Evolutionary conservation across 2,797 vertebrate genomes (phyloP), one percentile per base, ranked within the genome.

Genomic region (Acestrorhynchus altus): DNA sequence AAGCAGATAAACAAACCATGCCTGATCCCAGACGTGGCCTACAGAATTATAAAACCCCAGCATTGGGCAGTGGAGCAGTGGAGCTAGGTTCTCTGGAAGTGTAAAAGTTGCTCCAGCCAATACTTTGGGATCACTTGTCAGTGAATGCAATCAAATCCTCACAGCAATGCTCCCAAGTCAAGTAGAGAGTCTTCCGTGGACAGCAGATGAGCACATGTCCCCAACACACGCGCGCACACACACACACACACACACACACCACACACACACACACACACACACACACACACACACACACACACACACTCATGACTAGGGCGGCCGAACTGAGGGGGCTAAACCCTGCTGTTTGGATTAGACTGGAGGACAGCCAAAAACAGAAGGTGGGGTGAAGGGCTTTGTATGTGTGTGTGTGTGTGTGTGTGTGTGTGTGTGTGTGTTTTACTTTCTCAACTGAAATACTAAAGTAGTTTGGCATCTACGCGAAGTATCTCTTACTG

Each of bases 271-370:
- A 56, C 52, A 24, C 52, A 31, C 28, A 26, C 71, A 74, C 67
- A 65, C 7, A 12, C 44, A 75, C 47, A 47, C 60, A 72, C 31
- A 49, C 31, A 35, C 71, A 65, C 31, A 71, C 72, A 47, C 64
- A 67, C 40, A 77, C 1, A 24, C 9, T 52, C 10, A 18, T 47
- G 65, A 64, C 22, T 3, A 51, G 68, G 40, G 59, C 63, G 67
- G 66, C 65, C 49, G 4, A 46, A 56, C 51, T n/a, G 78, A 80
- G 67, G 60, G 67, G 42, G 57, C 68, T 61, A 20, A 73, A 10
- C 68, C 68, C 74, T 79, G 74, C 79, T 83, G 79, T 78, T 76
- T 83, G 81, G 79, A 86, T 83, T 83, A 83, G 80, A 72, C 44
- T 82, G 77, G 74, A 80, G 80, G 77, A 78, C 75, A 18, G 77